Percentiles rank a stretch among this genome's conserved stretches.
These are phyloP conservation scores for Acanthurus tractus DNA, from an alignment of 2,797 vertebrate genomes.

Conservation along the genomic window DNA sequence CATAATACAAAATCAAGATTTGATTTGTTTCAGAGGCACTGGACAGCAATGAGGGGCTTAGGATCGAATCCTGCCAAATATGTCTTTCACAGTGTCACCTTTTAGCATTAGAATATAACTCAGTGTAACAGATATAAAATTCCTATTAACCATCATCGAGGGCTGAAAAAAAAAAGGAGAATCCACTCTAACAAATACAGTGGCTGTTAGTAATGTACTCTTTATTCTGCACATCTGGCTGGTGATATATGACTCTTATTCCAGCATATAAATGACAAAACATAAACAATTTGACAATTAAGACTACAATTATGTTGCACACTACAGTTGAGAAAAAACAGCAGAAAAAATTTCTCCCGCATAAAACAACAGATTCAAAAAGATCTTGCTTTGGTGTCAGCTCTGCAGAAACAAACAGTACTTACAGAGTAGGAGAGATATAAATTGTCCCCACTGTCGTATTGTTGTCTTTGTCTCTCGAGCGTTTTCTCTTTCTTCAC, in stretches of 20 bases:
- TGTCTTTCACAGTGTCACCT: conserved; percentile 8
- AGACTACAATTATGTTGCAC: too few species aligned
- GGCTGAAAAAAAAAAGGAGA: not conserved
- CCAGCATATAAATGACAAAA: too few species aligned
- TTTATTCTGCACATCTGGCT: not conserved
- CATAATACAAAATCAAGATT: not conserved
- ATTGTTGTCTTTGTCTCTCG: conserved; percentile 93
- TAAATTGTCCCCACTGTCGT: conserved; percentile 89
- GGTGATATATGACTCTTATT: too few species aligned
- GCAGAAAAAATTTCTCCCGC: too few species aligned
- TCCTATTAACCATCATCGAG: not conserved
- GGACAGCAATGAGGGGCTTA: not conserved
- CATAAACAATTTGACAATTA: too few species aligned
- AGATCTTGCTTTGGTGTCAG: too few species aligned
- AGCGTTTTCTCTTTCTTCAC: conserved; percentile 93
- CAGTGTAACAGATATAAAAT: not conserved
- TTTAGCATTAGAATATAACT: conserved; percentile 5
- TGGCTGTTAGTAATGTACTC: not conserved
- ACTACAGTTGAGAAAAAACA: too few species aligned
- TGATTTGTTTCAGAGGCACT: not conserved
- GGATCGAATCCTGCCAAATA: not conserved
- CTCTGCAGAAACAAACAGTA: conserved; percentile 29
- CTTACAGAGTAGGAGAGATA: conserved; percentile 97
- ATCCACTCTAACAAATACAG: not conserved
- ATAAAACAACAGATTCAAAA: not conserved